phyloP scores from a whole-genome alignment of 1,140 invertebrate species.

The Euwallacea fornicatus region DNA sequence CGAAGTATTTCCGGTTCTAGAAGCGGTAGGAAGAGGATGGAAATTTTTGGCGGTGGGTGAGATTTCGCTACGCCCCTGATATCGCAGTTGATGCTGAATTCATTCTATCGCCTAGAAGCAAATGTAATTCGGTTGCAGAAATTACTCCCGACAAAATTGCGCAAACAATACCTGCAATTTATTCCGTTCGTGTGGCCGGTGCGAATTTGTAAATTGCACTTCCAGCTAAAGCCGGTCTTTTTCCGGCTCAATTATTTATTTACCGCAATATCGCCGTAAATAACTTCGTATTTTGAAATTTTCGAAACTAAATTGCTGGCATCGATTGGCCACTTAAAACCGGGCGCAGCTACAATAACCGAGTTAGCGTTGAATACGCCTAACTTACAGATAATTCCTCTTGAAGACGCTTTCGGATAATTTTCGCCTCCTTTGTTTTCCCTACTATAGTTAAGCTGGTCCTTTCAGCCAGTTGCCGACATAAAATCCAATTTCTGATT shows the following conservation, averaged over 20 bases:
- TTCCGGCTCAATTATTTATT: constrained; percentile 8
- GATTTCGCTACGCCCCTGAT: constrained; percentile 1
- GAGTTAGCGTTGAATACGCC: constrained; percentile 1
- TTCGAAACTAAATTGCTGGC: no score
- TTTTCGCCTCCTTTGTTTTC: constrained; percentile 4
- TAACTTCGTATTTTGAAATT: background rate
- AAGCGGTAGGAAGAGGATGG: no score
- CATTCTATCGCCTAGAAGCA: constrained; percentile 25
- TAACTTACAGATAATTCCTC: background rate
- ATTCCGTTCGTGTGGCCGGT: constrained; percentile 18
- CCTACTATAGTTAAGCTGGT: background rate
- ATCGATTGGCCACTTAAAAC: no score
- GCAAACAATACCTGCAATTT: constrained; percentile 37
- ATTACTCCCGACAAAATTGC: constrained; percentile 33
- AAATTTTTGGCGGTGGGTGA: no score
- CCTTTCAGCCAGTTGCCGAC: background rate
- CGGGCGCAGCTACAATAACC: background rate
- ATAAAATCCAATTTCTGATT: constrained; percentile 3
- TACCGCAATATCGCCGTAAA: background rate
- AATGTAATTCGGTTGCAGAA: constrained; percentile 31
- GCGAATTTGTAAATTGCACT: constrained; percentile 29
- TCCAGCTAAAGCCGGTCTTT: constrained; percentile 2
- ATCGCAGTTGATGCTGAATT: constrained; percentile 7
- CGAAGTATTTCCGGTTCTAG: no score
- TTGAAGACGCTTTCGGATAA: constrained; percentile 4